Evolutionary conservation across 2,888 invertebrate genomes (phyloP).

Genomic region (Cheilosia urbana): DNA sequence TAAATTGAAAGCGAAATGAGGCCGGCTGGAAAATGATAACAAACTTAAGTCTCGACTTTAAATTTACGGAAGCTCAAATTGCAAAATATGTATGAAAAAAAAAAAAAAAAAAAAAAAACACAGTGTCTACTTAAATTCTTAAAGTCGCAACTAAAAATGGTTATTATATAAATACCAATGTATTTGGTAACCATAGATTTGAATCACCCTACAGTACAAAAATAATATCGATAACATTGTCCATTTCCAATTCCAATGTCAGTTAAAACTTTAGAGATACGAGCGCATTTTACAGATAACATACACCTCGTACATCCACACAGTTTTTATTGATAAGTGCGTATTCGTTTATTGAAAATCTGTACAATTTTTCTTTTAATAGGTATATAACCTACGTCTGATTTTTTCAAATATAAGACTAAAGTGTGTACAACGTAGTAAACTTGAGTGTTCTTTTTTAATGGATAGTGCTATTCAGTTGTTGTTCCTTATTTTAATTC

Average conservation of each 20-base stretch:
- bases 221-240: conserved; percentile 11
- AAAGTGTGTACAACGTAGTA: not conserved
- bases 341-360: not conserved
- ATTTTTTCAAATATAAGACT: not conserved
- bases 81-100: too few species aligned
- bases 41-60: too few species aligned
- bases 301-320: not conserved
- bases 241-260: not conserved
- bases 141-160: too few species aligned
- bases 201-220: conserved; percentile 9
- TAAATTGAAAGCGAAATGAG: too few species aligned
- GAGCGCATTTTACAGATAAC: conserved; percentile 21
- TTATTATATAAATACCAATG: too few species aligned
- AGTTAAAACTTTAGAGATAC: not conserved
- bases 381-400: not conserved
- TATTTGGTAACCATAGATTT: not conserved
- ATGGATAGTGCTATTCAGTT: not conserved
- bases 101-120: too few species aligned
- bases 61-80: too few species aligned
- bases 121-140: too few species aligned
- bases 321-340: conserved; percentile 20
- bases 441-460: not conserved
- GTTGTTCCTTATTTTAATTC: not conserved
- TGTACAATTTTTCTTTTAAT: not conserved
- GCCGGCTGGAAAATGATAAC: too few species aligned